Base-by-base conservation (phyloP, 2,888 invertebrate genomes). In the Polyommatus icarus region DNA sequence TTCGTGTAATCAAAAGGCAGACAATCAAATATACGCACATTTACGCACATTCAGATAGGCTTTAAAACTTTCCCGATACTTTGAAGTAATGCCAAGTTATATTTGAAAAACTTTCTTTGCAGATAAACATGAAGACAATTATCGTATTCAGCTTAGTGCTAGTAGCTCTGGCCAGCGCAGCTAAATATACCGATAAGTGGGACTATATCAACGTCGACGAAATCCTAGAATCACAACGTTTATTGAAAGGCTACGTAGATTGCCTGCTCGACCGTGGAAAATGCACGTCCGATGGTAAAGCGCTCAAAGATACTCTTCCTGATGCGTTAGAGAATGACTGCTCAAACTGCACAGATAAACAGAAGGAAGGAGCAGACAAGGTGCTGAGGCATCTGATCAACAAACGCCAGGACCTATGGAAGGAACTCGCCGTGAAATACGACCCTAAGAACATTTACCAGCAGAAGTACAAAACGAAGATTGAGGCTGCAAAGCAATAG, bases 251-350 rank as follows among this genome's bases (percentile, higher is more conserved):
- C 78, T 97, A 97, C 85, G 94, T 96, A 6, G 95, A 96, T 82
- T 97, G 97, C 84, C 90, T 97, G 1, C 85, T 96, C 80, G 96
- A 96, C 0, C 92, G 88, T 83, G 96, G 95, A 29, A 94, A 94
- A 18, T 97, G 97, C 87, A 96, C 96, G 15, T 94, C 96, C 2
- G 96, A 96, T 82, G 96, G 95, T 71, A 94, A 95, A 80, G 95
- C 96, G 81, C 88, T 94, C 1, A 94, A 94, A 79, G 93, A 94
- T 80, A 90, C 95, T 1, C 91, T 97, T 1, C 97, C 97, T 0
- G 97, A 97, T 81, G 97, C 97, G 0, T 86, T 97, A 71, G 94
- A 95, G 82, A 95, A 95, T 57, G 96, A 96, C 76, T 97, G 97
- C 87, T 86, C 89, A 76, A 96, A 96, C 87, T 97, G 97, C 86